Base-by-base conservation (phyloP, 2,113 vertebrate genomes). In the Pontoporia blainvillei region DNA sequence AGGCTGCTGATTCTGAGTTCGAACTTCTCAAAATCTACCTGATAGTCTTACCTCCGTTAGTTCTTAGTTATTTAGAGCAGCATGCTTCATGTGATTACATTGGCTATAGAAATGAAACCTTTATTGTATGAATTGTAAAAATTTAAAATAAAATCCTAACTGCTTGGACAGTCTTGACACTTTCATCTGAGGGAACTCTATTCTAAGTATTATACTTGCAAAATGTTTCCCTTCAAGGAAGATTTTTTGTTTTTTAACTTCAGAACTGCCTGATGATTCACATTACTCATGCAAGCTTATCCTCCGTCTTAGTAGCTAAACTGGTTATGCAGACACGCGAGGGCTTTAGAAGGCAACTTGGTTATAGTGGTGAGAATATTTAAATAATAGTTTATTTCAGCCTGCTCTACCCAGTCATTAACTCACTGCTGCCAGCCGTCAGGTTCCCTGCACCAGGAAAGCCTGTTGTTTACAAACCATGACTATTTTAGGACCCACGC, bases 341-440 rank as follows among this genome's bases (percentile, higher is more conserved):
- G 76, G 71, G 44, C 15, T 90, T 61, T 83, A 52, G 93, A 91
- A 75, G 75, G 18, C 89, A 86, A 14, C 14, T 75, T 95, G 89
- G 94, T 90, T 75, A 59, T 54, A 27, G 86, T 94, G 57, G n/a
- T 94, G 73, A 87, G 39, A 89, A 79, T 86, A 96, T 86, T 90
- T 93, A 97, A 96, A 93, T 86, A 90, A 75, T 84, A 69, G 62
- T 94, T 94, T 95, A 90, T 94, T 96, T 96, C 12, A 4, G 67
- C 23, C 79, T 75, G 13, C 84, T 84, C 41, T 27, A 91, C 76
- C 73, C 79, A 64, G 36, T 96, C 62, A 91, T 97, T 96, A 97
- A 59, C 90, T 94, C 36, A 61, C 36, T 79, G 71, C 76, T 75
- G 15, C 78, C 81, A 96, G 76, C 72, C 85, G 31, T 78, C 44